Base-by-base conservation (phyloP, 2,797 vertebrate genomes). In the Coracias cyanogaster region DNA sequence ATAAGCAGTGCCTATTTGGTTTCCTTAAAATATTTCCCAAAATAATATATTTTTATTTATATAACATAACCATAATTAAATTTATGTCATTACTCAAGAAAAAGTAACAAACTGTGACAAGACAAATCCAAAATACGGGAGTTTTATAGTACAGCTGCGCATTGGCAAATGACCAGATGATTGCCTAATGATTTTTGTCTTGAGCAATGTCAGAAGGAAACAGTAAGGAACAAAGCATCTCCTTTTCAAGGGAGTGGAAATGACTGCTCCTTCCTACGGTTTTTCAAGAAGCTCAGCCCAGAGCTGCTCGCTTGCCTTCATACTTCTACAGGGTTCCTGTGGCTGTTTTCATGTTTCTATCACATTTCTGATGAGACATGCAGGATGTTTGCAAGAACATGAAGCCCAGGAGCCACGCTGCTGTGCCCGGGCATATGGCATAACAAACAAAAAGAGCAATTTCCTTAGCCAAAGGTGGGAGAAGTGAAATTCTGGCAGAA, bases 401-500 rank as follows among this genome's bases (percentile, higher is more conserved):
- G 21, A 92, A 82, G 31, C 51, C 39, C 31, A 65, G n/a, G 33
- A 92, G 28, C n/a, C 11, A 25, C 25, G 55, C 10, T 87, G 29
- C 24, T 60, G 17, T 51, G 39, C 21, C 37, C 43, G 48, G 26
- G 28, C 1, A 0, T 43, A 33, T 0, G 1, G 6, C 10, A 15
- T 4, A 62, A n/a, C 18, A 90, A 80, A 79, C 6, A 82, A 81
- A 65, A 58, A 21, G 41, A 69, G 24, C 24, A 0, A 65, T 79
- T 85, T 89, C 45, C 64, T 61, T 26, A 78, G 29, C 21, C 5
- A 11, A 61, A 33, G 60, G 35, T 45, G 13, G 46, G 7, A 86
- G 29, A 77, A 48, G 16, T 15, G 26, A 84, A 71, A 89, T 85
- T 51, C 48, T 67, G 41, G 10, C 46, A 77, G 57, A 86, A 10